These are phyloP conservation scores for Crocallis elinguaria DNA, from an alignment of 2,888 invertebrate genomes.

Conservation along the genomic window DNA sequence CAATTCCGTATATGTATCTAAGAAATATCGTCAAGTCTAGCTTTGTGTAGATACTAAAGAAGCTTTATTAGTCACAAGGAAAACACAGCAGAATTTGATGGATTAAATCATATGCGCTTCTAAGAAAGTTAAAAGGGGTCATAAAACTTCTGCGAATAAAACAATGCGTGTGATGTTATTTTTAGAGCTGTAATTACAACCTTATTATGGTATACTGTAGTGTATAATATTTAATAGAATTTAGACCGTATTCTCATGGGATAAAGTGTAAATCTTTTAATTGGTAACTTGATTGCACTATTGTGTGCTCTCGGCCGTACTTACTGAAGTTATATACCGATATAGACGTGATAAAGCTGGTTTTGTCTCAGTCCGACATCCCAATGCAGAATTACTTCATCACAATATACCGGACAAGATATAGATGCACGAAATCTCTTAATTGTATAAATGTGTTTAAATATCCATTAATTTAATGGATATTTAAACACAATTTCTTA, in stretches of 20 bases:
- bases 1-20: too few species aligned
- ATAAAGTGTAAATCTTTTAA: constrained; percentile 1
- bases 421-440: too few species aligned
- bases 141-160: constrained; percentile 29
- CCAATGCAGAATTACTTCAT: too few species aligned
- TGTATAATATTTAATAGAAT: background rate
- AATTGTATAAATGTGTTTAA: too few species aligned
- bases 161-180: constrained; percentile 22
- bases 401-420: too few species aligned
- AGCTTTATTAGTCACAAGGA: background rate
- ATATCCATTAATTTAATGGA: too few species aligned
- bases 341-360: constrained; percentile 42
- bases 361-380: too few species aligned
- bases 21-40: background rate
- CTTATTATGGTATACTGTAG: background rate
- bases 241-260: constrained; percentile 1
- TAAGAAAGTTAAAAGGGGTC: constrained; percentile 23
- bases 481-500: too few species aligned
- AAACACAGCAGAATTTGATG: constrained; percentile 6
- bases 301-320: constrained; percentile 14
- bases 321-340: too few species aligned
- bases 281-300: background rate
- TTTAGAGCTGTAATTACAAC: constrained; percentile 15
- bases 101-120: constrained; percentile 15
- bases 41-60: background rate